phyloP scores from a whole-genome alignment of 2,888 invertebrate genomes.

The Reticulitermes lucifugus region DNA sequence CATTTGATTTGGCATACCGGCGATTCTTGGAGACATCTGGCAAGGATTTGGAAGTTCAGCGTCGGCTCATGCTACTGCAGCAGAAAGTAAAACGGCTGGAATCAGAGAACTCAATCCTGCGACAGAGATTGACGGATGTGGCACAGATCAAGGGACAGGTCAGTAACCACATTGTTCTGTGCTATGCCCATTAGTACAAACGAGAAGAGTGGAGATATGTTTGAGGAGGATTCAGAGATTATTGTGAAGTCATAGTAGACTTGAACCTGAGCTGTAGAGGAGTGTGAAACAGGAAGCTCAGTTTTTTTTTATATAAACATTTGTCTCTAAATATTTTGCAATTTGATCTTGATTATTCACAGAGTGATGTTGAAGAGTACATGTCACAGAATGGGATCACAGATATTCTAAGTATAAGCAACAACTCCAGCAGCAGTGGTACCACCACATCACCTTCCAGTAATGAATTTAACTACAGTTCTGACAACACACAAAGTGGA shows the following conservation, averaged over 20 bases:
- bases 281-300: not conserved
- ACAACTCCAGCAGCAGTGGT: not conserved
- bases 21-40: conserved; percentile 93
- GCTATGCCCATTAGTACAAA: no score
- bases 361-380: conserved; percentile 59
- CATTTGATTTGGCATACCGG: conserved; percentile 96
- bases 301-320: no score
- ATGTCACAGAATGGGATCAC: conserved; percentile 59
- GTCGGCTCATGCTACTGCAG: conserved; percentile 80
- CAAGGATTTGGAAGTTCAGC: conserved; percentile 87
- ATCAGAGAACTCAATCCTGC: conserved; percentile 85
- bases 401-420: conserved; percentile 55
- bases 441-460: conserved; percentile 20
- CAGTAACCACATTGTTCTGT: conserved; percentile 50
- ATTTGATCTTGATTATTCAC: conserved; percentile 32
- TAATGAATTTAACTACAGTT: conserved; percentile 25
- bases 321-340: no score
- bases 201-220: no score
- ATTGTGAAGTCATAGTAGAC: no score
- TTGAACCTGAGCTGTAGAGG: no score
- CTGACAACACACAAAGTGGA: conserved; percentile 1
- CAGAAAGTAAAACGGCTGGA: conserved; percentile 90
- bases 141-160: conserved; percentile 67
- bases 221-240: no score
- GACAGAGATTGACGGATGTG: conserved; percentile 81